These are phyloP conservation scores for Prinia subflava DNA, from an alignment of 2,113 vertebrate species.

Conservation along the genomic window DNA sequence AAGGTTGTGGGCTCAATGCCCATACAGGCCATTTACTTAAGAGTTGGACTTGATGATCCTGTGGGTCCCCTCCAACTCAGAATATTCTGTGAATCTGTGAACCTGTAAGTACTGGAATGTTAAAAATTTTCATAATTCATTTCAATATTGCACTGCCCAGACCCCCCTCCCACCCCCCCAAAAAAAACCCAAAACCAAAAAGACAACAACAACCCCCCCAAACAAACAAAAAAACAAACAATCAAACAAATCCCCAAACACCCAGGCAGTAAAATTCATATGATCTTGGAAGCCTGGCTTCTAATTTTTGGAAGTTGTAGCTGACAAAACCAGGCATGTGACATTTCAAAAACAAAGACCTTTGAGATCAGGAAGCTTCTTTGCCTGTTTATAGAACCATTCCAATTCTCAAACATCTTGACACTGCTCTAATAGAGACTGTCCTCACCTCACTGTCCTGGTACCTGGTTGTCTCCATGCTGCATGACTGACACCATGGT, in stretches of 20 bases:
- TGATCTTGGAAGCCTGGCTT: not conserved
- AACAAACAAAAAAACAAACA: not conserved
- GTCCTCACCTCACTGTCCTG: not conserved
- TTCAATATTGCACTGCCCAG: not conserved
- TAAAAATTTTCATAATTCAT: not conserved
- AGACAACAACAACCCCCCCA: too few species aligned
- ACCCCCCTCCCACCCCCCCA: rapidly evolving
- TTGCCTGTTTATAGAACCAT: not conserved
- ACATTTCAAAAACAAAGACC: not conserved
- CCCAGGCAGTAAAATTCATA: not conserved
- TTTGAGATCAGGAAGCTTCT: not conserved
- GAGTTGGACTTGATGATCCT: not conserved
- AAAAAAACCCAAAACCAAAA: not conserved
- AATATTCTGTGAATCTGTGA: not conserved
- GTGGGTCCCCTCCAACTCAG: not conserved
- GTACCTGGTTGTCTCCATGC: not conserved
- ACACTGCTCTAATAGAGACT: not conserved
- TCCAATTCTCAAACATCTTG: rapidly evolving
- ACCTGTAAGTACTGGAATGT: not conserved
- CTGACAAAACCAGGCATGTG: not conserved
- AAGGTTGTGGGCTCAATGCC: not conserved
- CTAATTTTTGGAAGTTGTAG: not conserved
- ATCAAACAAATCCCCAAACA: not conserved
- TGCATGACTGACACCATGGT: rapidly evolving
- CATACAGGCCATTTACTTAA: not conserved